A percentile compares a stretch with the other conserved stretches of the same genome.
These are phyloP conservation scores for Asbolus verrucosus DNA, from an alignment of 1,140 invertebrate species.

Conservation along the genomic window DNA sequence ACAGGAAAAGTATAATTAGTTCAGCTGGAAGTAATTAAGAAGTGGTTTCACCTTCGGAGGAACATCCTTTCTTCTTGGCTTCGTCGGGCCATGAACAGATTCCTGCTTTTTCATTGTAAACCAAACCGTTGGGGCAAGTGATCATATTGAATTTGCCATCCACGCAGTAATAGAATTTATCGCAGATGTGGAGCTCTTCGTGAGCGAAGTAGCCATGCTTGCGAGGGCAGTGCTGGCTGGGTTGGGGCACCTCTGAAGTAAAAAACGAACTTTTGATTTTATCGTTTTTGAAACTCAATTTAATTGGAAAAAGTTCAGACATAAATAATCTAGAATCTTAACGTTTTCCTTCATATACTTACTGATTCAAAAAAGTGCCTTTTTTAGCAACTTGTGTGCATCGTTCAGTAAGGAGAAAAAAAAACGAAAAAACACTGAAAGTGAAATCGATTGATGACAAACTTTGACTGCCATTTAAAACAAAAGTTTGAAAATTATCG, in stretches of 20 bases:
- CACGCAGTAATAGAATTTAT: constrained; percentile 92
- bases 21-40: not conserved
- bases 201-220: constrained; percentile 91
- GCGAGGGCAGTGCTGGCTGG: constrained; percentile 81
- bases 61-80: constrained; percentile 87
- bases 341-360: too few species aligned
- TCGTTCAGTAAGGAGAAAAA: too few species aligned
- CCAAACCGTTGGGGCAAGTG: constrained; percentile 86
- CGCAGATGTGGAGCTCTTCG: constrained; percentile 82
- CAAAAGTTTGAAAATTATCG: too few species aligned
- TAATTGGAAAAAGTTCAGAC: too few species aligned
- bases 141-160: constrained; percentile 91
- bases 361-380: too few species aligned
- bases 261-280: too few species aligned
- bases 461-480: too few species aligned
- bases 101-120: constrained; percentile 89
- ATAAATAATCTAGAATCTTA: too few species aligned
- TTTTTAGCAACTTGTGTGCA: too few species aligned
- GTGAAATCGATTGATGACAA: too few species aligned
- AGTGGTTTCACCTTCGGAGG: constrained; percentile 72
- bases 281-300: too few species aligned
- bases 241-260: constrained; percentile 78
- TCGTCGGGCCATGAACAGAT: constrained; percentile 94
- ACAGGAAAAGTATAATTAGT: constrained; percentile 41
- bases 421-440: too few species aligned